Evolutionary conservation across 2,113 vertebrate species (phyloP).

Genomic region (Toxostoma redivivum): DNA sequence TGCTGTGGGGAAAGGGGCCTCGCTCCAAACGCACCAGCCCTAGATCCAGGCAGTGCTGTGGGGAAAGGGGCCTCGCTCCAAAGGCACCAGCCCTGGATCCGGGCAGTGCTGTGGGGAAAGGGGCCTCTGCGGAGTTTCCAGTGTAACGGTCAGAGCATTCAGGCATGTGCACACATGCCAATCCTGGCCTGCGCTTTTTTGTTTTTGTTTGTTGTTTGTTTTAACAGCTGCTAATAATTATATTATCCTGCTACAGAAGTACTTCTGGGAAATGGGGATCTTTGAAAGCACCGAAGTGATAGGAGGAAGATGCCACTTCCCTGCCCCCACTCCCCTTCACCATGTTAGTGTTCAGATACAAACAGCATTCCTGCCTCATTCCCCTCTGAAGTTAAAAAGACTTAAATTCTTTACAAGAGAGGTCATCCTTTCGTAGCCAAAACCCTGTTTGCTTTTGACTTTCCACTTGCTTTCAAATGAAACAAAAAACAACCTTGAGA

Average conservation of each 20-base stretch:
- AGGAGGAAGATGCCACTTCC: conserved; percentile 13
- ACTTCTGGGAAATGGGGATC: conserved; percentile 15
- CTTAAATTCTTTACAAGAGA: conserved; percentile 78
- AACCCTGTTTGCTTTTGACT: conserved; percentile 76
- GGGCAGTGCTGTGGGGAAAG: not conserved
- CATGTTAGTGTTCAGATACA: conserved; percentile 63
- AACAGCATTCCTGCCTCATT: conserved; percentile 66
- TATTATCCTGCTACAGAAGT: conserved; percentile 44
- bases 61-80: no score
- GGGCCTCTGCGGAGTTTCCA: conserved; percentile 56
- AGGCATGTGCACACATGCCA: conserved; percentile 67
- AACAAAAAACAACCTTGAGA: conserved; percentile 39
- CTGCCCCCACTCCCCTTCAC: conserved; percentile 16
- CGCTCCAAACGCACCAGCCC: no score
- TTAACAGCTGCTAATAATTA: conserved; percentile 64
- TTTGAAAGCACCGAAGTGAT: not conserved
- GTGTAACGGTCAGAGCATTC: conserved; percentile 39
- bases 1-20: no score
- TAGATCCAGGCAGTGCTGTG: no score
- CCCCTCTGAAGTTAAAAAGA: conserved; percentile 71
- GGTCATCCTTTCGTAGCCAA: conserved; percentile 77
- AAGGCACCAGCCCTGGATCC: not conserved
- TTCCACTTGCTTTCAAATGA: conserved; percentile 69
- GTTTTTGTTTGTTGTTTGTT: conserved; percentile 57
- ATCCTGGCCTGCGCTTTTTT: not conserved